Evolutionary conservation across 2,888 invertebrate species (phyloP).

Genomic region (Zygogramma bicolorata): DNA sequence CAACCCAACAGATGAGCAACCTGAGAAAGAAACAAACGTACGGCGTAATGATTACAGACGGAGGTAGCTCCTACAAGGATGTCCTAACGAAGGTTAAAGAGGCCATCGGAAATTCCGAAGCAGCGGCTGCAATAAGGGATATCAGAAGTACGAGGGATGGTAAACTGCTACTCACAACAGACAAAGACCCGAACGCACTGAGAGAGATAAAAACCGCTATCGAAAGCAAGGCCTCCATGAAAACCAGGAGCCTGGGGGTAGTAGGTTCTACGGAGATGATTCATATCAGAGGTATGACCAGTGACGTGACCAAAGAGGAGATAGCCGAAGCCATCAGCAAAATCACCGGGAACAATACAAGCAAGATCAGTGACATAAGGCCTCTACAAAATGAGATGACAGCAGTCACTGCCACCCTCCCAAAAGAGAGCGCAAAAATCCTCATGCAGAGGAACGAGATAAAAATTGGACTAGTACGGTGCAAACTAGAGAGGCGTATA

Average conservation of each 20-base stretch:
- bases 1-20: neutral
- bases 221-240: neutral
- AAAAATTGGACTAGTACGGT: conserved; percentile 1
- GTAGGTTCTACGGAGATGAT: neutral
- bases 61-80: neutral
- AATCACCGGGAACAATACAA: neutral
- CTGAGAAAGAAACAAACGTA: neutral
- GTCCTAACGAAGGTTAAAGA: neutral
- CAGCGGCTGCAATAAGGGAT: neutral
- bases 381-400: neutral
- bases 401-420: neutral
- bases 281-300: neutral
- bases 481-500: neutral
- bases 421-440: neutral
- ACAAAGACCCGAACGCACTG: neutral
- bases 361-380: neutral
- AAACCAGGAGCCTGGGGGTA: neutral
- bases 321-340: neutral
- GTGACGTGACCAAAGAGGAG: neutral
- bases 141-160: neutral
- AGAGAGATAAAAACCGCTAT: neutral
- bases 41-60: neutral
- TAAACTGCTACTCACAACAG: neutral
- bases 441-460: neutral
- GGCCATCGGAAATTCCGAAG: neutral